phyloP scores from a whole-genome alignment of 2,113 vertebrate species.

The Saccopteryx leptura region DNA sequence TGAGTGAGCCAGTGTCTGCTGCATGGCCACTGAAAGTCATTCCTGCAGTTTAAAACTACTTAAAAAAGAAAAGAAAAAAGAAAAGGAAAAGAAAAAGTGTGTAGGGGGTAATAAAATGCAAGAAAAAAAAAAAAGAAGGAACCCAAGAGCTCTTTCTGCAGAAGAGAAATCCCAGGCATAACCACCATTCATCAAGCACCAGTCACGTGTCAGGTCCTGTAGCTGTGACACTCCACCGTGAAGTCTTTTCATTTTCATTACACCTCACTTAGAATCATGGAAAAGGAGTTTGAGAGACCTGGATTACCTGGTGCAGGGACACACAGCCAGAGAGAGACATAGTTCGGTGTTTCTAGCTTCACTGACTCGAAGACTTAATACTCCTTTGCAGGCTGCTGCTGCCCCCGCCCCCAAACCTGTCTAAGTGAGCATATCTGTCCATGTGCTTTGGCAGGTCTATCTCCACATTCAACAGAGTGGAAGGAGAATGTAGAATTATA shows the following conservation, averaged over 20 bases:
- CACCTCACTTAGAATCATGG: neutral
- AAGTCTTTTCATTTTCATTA: neutral
- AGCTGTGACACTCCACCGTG: neutral
- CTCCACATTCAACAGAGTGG: neutral
- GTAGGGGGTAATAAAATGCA: neutral
- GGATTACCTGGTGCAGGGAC: neutral
- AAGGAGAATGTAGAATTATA: neutral
- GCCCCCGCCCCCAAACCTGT: neutral
- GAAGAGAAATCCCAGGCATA: neutral
- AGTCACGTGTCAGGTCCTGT: fast-evolving
- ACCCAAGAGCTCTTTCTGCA: neutral
- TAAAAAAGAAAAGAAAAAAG: neutral
- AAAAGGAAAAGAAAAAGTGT: neutral
- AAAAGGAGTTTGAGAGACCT: neutral
- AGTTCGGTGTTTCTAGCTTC: fast-evolving
- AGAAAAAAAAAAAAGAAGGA: neutral
- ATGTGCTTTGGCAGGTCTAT: neutral
- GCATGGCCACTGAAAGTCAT: too few species aligned
- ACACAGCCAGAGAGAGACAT: neutral
- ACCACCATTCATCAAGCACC: neutral
- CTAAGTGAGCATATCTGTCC: fast-evolving
- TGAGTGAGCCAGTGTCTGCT: neutral
- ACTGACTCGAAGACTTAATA: fast-evolving
- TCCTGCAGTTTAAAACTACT: neutral
- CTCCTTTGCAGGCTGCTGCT: fast-evolving